Base-by-base conservation (phyloP, 2,797 vertebrate genomes). In the Chiroxiphia lanceolata region DNA sequence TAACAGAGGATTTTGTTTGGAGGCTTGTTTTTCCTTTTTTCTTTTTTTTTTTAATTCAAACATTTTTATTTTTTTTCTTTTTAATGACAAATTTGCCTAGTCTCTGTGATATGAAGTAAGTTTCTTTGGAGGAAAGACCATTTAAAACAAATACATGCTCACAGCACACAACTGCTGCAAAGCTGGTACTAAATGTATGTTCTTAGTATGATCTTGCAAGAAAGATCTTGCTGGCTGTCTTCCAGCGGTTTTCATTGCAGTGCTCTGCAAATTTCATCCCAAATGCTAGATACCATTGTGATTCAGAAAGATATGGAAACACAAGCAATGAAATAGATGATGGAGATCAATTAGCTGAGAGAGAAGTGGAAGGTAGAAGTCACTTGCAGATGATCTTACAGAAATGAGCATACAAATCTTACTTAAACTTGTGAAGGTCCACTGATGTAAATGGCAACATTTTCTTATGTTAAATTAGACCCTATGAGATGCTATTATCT, bases 241-340 rank as follows among this genome's bases (percentile, higher is more conserved):
- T 60, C 54, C 48, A n/a, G 38, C 26, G 10, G 8, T 61, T 94
- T 71, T 60, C 78, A 47, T 13, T 76, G 68, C 0, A 0, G 9
- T 70, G 13, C 23, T 82, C 54, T 31, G 48, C 34, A 47, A 87
- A 27, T 21, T 51, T 89, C 4, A 0, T 47, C 21, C 26, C 70
- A 45, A 65, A 42, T 1, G 3, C 29, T 40, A 26, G 33, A 50
- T 11, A 36, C 3, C 2, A 3, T 10, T 56, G 29, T 23, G 33
- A 71, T 75, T 64, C 33, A 47, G 42, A 53, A 74, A 70, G 33
- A 42, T 12, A 45, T 0, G 3, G 60, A 80, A 85, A 70, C 70
- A 9, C 13, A 61, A 45, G 13, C 1, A 0, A 71, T 0, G 0
- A 47, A 88, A 74, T 0, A 47, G 38, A 31, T 57, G 10, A 56